phyloP scores from a whole-genome alignment of 35 echinoderm and acorn worm species.

The Acanthaster planci region DNA sequence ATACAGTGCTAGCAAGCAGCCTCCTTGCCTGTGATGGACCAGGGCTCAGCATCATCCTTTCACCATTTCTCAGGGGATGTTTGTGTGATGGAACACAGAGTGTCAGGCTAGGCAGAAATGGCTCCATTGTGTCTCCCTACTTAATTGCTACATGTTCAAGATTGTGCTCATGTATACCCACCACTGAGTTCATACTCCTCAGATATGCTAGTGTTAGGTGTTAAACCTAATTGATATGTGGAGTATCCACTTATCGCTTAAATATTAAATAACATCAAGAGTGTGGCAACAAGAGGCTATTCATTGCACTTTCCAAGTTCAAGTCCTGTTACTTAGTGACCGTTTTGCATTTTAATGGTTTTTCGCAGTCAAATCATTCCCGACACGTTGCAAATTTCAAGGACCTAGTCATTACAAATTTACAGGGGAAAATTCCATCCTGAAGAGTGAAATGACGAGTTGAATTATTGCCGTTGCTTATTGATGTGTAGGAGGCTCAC shows the following conservation, averaged over 20 bases:
- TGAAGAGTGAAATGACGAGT: conserved; percentile 33
- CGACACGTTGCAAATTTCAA: conserved; percentile 24
- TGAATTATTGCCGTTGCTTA: conserved; percentile 33
- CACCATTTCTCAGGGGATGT: too few relatives aligned
- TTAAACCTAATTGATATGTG: conserved; percentile 34
- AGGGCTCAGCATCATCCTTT: too few relatives aligned
- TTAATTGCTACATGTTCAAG: conserved; percentile 22
- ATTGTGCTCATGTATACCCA: conserved; percentile 7
- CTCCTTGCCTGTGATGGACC: too few relatives aligned
- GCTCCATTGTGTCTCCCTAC: conserved; percentile 12
- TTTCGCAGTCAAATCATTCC: conserved; percentile 31
- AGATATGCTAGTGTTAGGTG: conserved; percentile 1
- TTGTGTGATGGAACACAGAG: conserved; percentile 13
- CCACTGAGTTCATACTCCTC: not conserved
- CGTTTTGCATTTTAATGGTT: conserved; percentile 30
- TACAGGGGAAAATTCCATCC: conserved; percentile 22
- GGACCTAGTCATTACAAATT: conserved; percentile 26
- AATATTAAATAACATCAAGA: conserved; percentile 32
- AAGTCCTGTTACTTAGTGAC: conserved; percentile 19
- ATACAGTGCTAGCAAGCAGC: too few relatives aligned
- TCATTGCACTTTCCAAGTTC: conserved; percentile 26
- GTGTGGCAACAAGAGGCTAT: conserved; percentile 28
- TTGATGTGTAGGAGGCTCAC: conserved; percentile 26
- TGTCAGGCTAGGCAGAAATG: not conserved
- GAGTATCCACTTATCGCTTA: conserved; percentile 28